Evolutionary conservation across 1,140 invertebrate genomes (phyloP).

Genomic region (Macrostomum lignano): DNA sequence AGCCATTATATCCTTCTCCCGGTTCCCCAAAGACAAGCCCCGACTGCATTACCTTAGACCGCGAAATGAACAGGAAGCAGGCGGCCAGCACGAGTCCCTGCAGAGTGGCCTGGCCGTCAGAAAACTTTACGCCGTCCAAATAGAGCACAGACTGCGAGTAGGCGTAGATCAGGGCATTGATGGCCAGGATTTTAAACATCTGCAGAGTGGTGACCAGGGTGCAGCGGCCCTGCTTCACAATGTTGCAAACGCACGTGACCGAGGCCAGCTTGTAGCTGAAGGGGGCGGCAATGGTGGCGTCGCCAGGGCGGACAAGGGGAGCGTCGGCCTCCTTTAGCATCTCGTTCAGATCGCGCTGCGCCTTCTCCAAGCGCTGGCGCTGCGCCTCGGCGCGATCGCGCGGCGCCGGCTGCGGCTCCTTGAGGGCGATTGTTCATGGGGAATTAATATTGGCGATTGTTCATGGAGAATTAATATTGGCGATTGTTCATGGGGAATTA

Average conservation of each 20-base stretch:
- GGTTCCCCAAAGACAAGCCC: too few species aligned
- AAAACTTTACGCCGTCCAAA: slow-evolving; percentile 86
- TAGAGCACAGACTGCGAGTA: slow-evolving; percentile 96
- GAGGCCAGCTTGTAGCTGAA: slow-evolving; percentile 77
- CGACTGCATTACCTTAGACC: slow-evolving; percentile 3
- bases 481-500: too few species aligned
- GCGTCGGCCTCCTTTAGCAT: slow-evolving; percentile 38
- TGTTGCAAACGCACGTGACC: slow-evolving; percentile 51
- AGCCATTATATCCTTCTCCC: too few species aligned
- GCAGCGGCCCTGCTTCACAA: slow-evolving; percentile 93
- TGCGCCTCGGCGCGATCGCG: too few species aligned
- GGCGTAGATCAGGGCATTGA: slow-evolving; percentile 87
- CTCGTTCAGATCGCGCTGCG: too few species aligned
- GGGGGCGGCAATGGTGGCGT: slow-evolving; percentile 91
- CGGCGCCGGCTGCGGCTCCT: too few species aligned
- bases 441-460: too few species aligned
- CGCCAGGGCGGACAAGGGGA: slow-evolving; percentile 67
- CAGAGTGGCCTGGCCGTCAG: slow-evolving; percentile 77
- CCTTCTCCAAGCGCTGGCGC: too few species aligned
- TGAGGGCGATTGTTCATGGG: too few species aligned
- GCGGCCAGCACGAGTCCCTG: slow-evolving; percentile 30
- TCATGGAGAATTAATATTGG: too few species aligned
- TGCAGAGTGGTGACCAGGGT: slow-evolving; percentile 91
- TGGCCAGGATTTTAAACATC: slow-evolving; percentile 97
- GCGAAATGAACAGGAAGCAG: slow-evolving; percentile 5